Evolutionary conservation across 2,888 invertebrate species (phyloP).

Genomic region (Gymnoscelis rufifasciata): DNA sequence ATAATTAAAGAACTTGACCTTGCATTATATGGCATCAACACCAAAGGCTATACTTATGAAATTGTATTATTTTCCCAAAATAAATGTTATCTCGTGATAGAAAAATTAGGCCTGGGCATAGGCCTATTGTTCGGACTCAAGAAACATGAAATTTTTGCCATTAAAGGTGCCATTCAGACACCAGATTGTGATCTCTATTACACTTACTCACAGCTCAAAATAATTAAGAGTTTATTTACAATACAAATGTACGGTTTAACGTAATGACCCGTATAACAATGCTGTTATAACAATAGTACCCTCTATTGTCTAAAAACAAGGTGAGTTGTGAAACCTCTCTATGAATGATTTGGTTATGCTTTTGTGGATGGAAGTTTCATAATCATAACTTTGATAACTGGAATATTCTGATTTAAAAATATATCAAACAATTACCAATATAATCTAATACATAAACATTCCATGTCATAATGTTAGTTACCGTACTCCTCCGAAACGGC

Average conservation of each 20-base stretch:
- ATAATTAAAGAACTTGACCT: conserved; percentile 1
- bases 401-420: too few species aligned
- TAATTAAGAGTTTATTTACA: conserved; percentile 27
- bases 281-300: conserved; percentile 40
- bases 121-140: background rate
- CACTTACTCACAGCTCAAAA: conserved; percentile 7
- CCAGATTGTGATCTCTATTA: conserved; percentile 7
- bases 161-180: conserved; percentile 1
- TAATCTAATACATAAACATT: too few species aligned
- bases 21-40: background rate
- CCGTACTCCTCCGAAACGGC: too few species aligned
- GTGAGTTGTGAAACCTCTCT: conserved; percentile 50
- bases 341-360: conserved; percentile 41
- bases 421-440: too few species aligned
- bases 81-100: background rate
- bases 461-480: too few species aligned
- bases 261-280: conserved; percentile 40
- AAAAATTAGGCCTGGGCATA: background rate
- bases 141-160: background rate
- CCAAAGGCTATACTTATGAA: background rate
- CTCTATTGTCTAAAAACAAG: conserved; percentile 53
- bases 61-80: background rate
- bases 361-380: conserved; percentile 37
- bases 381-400: background rate
- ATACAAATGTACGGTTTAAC: conserved; percentile 30